phyloP scores from a whole-genome alignment of 1,140 invertebrate genomes.

The Phortica variegata region DNA sequence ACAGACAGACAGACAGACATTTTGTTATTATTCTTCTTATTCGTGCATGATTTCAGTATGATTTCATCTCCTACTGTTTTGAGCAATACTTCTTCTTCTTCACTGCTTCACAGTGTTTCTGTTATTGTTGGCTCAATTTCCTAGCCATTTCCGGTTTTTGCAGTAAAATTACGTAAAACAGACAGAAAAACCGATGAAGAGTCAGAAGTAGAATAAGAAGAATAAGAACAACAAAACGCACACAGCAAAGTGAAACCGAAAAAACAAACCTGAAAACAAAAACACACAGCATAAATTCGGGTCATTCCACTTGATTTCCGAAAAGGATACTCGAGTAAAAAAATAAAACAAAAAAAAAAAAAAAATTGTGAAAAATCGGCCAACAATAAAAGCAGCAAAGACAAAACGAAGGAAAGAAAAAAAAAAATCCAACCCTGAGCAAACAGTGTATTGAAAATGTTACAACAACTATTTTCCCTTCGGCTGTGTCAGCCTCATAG shows the following conservation, averaged over 20 bases:
- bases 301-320: slow-evolving; percentile 54
- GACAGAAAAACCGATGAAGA: slow-evolving; percentile 53
- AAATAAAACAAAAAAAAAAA: slow-evolving; percentile 14
- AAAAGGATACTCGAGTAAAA: slow-evolving; percentile 44
- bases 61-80: slow-evolving; percentile 5
- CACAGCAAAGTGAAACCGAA: slow-evolving; percentile 6
- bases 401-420: slow-evolving; percentile 11
- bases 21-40: slow-evolving; percentile 49
- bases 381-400: too few relatives aligned
- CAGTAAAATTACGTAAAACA: slow-evolving; percentile 50
- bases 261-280: slow-evolving; percentile 2
- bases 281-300: slow-evolving; percentile 27
- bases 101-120: slow-evolving; percentile 19
- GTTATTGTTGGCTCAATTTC: slow-evolving; percentile 54
- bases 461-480: slow-evolving; percentile 4
- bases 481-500: slow-evolving; percentile 12
- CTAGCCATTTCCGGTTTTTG: slow-evolving; percentile 49
- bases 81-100: too few relatives aligned
- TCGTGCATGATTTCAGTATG: slow-evolving; percentile 27
- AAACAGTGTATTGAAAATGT: slow-evolving; percentile 10
- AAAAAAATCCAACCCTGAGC: slow-evolving; percentile 4
- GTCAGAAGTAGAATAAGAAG: slow-evolving; percentile 14
- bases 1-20: slow-evolving; percentile 30
- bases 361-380: slow-evolving; percentile 2
- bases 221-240: slow-evolving; percentile 2